Conservation (phyloP, 2,888 invertebrate species). For the Pimpla rufipes region DNA sequence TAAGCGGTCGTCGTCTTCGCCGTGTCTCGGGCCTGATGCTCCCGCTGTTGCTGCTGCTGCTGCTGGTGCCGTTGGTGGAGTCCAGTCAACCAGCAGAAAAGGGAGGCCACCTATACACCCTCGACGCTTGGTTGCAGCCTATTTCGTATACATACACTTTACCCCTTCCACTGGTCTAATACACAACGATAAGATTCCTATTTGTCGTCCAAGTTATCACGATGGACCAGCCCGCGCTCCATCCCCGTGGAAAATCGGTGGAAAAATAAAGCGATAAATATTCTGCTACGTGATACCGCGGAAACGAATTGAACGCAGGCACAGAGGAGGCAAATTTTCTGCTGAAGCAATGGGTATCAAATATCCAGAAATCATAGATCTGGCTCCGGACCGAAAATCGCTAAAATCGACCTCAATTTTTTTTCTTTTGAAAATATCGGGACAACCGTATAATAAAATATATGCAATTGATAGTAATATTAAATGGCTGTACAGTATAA, state of each 20-base stretch:
- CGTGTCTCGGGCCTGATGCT: slow-evolving; percentile 64
- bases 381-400: too few species aligned
- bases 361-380: too few species aligned
- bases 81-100: slow-evolving; percentile 62
- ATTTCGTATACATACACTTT: slow-evolving; percentile 24
- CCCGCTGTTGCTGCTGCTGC: slow-evolving; percentile 17
- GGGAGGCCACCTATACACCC: slow-evolving; percentile 52
- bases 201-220: slow-evolving; percentile 73
- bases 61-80: slow-evolving; percentile 38
- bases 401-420: too few species aligned
- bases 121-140: slow-evolving; percentile 41
- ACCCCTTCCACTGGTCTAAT: slow-evolving; percentile 26
- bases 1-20: slow-evolving; percentile 60
- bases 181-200: slow-evolving; percentile 74
- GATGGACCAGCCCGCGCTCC: slow-evolving; percentile 61
- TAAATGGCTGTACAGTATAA: too few species aligned
- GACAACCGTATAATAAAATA: too few species aligned
- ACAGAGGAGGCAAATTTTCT: background rate
- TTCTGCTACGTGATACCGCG: background rate
- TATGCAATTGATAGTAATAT: too few species aligned
- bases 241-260: slow-evolving; percentile 64
- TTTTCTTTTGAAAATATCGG: too few species aligned
- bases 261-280: slow-evolving; percentile 47
- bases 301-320: background rate
- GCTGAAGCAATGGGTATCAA: too few species aligned